A percentile compares a stretch with the other conserved stretches of the same genome.
Evolutionary conservation across 2,113 vertebrate genomes (phyloP).

Genomic region (Myiagra hebetior): DNA sequence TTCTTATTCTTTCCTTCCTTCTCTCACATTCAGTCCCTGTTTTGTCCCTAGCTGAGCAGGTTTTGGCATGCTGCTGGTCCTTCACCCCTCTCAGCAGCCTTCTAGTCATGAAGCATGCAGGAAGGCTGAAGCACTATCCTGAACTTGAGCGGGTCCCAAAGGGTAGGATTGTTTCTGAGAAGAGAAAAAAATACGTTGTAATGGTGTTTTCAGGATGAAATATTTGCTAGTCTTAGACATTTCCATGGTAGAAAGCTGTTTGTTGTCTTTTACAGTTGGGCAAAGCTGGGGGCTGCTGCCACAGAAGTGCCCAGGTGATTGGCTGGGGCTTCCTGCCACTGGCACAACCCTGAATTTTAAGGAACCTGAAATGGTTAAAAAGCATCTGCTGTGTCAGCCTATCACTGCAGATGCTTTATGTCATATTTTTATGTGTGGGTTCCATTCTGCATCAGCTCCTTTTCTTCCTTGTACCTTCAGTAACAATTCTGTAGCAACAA

Average conservation of each 20-base stretch:
- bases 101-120: not conserved
- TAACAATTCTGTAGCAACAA: constrained; percentile 55
- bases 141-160: not conserved
- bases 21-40: not conserved
- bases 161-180: constrained; percentile 29
- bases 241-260: not conserved
- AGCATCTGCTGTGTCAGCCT: constrained; percentile 49
- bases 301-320: not conserved
- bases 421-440: constrained; percentile 7
- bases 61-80: not conserved
- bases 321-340: not conserved
- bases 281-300: not conserved
- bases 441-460: constrained; percentile 41
- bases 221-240: constrained; percentile 13
- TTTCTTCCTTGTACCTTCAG: constrained; percentile 48
- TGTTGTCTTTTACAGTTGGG: not conserved
- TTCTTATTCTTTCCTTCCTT: not conserved
- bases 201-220: not conserved
- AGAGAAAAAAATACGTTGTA: not conserved
- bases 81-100: not conserved
- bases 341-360: not conserved
- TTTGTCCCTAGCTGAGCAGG: not conserved
- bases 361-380: constrained; percentile 35
- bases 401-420: not conserved
- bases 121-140: not conserved